Conservation (phyloP, 2,888 invertebrate species). For the Cheilosia scutellata region DNA sequence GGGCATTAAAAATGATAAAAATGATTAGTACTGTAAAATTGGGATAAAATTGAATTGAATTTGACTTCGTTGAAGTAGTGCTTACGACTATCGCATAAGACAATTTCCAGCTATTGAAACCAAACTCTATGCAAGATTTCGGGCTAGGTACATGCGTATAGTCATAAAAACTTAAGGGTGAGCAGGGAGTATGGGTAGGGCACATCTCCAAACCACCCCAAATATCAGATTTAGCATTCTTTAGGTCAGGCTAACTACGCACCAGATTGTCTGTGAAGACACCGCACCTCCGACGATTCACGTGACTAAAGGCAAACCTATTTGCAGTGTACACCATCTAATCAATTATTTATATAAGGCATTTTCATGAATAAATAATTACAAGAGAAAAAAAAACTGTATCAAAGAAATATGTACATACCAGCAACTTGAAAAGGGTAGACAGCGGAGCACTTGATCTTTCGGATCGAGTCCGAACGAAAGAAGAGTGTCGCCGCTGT, state of each 20-base stretch:
- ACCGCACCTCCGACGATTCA: conserved; percentile 6
- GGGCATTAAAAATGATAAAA: no score
- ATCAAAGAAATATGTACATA: conserved; percentile 47
- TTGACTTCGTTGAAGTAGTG: no score
- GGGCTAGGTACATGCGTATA: no score
- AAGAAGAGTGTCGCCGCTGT: conserved; percentile 62
- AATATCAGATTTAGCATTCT: background rate
- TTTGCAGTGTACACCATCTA: background rate
- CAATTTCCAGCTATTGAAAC: no score
- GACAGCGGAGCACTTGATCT: conserved; percentile 70
- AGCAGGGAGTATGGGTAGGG: background rate
- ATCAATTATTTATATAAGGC: conserved; percentile 53
- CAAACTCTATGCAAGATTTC: no score
- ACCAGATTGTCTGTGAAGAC: background rate
- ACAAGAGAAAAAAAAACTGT: conserved; percentile 1
- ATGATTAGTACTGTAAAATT: no score
- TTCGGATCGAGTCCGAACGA: conserved; percentile 69
- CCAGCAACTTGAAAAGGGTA: conserved; percentile 73
- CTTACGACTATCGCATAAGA: no score
- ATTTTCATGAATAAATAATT: background rate
- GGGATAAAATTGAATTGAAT: no score
- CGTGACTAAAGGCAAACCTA: background rate
- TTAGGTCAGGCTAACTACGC: no score
- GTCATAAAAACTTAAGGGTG: no score
- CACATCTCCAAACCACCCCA: background rate